Evolutionary conservation across 2,797 vertebrate genomes (phyloP).

Genomic region (Tadarida brasiliensis): DNA sequence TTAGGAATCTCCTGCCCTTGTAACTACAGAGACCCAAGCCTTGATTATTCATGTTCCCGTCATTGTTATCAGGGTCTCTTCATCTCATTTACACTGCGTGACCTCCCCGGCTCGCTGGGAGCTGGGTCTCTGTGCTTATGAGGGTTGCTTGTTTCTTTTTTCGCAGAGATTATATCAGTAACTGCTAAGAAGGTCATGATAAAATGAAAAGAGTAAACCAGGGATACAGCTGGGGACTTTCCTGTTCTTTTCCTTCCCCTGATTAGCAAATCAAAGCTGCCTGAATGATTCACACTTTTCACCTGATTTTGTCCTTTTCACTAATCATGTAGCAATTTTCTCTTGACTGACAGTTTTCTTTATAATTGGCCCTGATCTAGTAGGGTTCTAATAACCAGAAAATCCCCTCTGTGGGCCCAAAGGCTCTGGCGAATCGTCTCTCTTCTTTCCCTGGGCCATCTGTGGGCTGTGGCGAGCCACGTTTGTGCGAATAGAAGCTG

Average conservation of each 20-base stretch:
- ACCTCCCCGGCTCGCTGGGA: constrained; percentile 92
- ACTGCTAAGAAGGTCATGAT: constrained; percentile 98
- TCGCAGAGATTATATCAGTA: constrained; percentile 94
- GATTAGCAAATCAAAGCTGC: constrained; percentile 99
- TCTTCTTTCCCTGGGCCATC: constrained; percentile 91
- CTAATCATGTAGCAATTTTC: constrained; percentile 99
- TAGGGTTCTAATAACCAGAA: constrained; percentile 99
- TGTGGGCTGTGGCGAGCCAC: constrained; percentile 92
- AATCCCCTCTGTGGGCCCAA: constrained; percentile 99
- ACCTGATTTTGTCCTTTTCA: constrained; percentile 99
- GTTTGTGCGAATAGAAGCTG: constrained; percentile 93
- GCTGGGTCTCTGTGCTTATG: constrained; percentile 88
- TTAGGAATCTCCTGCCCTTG: constrained; percentile 95
- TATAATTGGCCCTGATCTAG: constrained; percentile 99
- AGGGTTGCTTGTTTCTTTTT: constrained; percentile 90
- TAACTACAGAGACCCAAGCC: constrained; percentile 90
- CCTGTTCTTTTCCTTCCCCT: constrained; percentile 94
- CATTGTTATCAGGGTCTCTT: constrained; percentile 91
- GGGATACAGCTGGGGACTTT: constrained; percentile 98
- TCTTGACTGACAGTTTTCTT: constrained; percentile 99
- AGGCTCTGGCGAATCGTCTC: constrained; percentile 97
- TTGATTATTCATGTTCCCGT: constrained; percentile 94
- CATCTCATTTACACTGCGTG: constrained; percentile 93
- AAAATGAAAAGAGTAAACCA: constrained; percentile 97
- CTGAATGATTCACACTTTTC: constrained; percentile 99